These are phyloP conservation scores for Luperina nickerlii DNA, from an alignment of 2,888 invertebrate genomes.

Conservation along the genomic window DNA sequence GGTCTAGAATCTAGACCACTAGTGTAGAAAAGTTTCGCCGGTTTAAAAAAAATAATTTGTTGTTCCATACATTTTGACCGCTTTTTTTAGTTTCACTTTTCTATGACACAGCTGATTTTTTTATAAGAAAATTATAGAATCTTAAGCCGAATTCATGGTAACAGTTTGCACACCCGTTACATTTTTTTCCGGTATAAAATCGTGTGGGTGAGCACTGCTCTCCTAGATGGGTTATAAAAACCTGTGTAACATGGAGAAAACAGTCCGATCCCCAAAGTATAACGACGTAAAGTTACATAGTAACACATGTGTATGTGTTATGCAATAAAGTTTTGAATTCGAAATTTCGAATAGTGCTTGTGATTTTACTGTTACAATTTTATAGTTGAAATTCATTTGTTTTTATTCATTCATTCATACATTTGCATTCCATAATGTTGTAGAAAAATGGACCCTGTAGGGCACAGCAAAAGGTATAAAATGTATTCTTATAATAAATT, in stretches of 20 bases:
- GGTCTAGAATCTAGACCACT: no score
- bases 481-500: no score
- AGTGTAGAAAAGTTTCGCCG: background rate
- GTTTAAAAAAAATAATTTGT: background rate
- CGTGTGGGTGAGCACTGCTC: background rate
- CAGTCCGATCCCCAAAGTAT: background rate
- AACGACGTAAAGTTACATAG: background rate
- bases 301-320: background rate
- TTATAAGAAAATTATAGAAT: no score
- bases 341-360: background rate
- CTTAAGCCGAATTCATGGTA: background rate
- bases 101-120: background rate
- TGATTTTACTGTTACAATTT: background rate
- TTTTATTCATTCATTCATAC: background rate
- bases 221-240: background rate
- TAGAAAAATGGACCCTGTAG: no score
- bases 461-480: no score
- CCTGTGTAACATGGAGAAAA: background rate
- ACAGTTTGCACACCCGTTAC: no score
- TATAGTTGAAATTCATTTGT: background rate
- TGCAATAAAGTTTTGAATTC: background rate
- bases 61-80: background rate
- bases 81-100: background rate
- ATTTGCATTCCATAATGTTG: no score
- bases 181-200: background rate